Evolutionary conservation across 2,113 vertebrate species (phyloP), one percentile per base, ranked within the genome.

Genomic region (Saimiri boliviensis): DNA sequence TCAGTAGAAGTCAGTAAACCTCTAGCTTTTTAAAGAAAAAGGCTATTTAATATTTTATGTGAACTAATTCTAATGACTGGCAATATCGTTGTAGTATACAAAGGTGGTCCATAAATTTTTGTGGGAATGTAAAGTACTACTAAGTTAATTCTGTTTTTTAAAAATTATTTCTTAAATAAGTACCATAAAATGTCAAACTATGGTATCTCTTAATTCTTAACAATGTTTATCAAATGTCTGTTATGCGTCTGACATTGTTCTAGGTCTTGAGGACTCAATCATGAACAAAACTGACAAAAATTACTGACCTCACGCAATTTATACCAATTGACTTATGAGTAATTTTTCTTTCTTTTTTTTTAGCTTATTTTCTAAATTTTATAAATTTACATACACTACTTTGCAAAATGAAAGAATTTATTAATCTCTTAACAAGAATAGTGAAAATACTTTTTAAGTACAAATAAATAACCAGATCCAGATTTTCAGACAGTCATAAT

Each of bases 391-490:
- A 54, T 42, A 32, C 5, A 60, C 71, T 66, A 77, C 47, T 93
- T 91, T 89, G 8, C 7, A 92, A 54, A 82, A 68, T 81, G 17
- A 0, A 49, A 88, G 6, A 93, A 21, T 21, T 60, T 54, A 47
- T 40, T 74, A 30, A 63, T 71, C 76, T 77, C 79, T 37, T 79
- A 84, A 60, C 42, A 45, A 68, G 16, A 79, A 77, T 11, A 83
- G 66, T 89, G 7, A 93, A 93, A 95, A 86, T 35, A 56, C 86
- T 89, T 93, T 93, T 88, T 52, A 85, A 93, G 11, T 49, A 42
- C 37, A 73, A 70, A 56, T 84, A 92, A 86, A 86, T 90, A 92
- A 11, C 49, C 32, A 54, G 13, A 68, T 83, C 49, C 32, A 54
- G 13, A 68, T 83, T 91, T 47, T 92, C 35, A 84, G n/a, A 89